A percentile compares a stretch with the other conserved stretches of the same genome.
Evolutionary conservation across 2,797 vertebrate species (phyloP).

Genomic region (Microcaecilia unicolor): DNA sequence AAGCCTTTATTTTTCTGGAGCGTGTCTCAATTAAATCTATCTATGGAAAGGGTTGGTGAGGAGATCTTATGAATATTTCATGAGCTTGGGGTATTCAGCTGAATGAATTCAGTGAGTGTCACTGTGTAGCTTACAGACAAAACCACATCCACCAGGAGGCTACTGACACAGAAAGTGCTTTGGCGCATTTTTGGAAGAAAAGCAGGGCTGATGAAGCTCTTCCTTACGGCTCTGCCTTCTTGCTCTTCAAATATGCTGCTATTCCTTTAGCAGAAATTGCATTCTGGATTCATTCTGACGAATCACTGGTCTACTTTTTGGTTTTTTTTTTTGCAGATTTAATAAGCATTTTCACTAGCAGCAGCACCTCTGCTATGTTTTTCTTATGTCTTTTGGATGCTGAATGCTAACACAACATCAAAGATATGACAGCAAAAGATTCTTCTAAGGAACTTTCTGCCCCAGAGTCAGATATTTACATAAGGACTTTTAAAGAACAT

Average conservation of each 20-base stretch:
- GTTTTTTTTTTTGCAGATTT: slow-evolving; percentile 20
- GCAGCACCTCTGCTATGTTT: slow-evolving; percentile 21
- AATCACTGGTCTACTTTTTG: slow-evolving; percentile 17
- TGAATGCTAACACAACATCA: slow-evolving; percentile 22
- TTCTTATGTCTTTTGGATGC: slow-evolving; percentile 31
- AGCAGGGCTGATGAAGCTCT: slow-evolving; percentile 33
- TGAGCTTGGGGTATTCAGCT: slow-evolving; percentile 62
- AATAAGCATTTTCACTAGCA: slow-evolving; percentile 16
- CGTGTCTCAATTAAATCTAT: slow-evolving; percentile 1
- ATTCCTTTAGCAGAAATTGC: slow-evolving; percentile 21
- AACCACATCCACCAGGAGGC: slow-evolving; percentile 49
- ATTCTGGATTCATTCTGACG: slow-evolving; percentile 15
- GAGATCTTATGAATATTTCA: slow-evolving; percentile 71
- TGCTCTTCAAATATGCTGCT: slow-evolving; percentile 10
- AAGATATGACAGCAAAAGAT: slow-evolving; percentile 71
- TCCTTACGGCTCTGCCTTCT: slow-evolving; percentile 28
- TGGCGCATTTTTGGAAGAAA: slow-evolving; percentile 37
- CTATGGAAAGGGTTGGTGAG: slow-evolving; percentile 43
- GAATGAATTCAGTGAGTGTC: slow-evolving; percentile 60
- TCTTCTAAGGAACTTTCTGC: slow-evolving; percentile 60
- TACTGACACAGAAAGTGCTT: slow-evolving; percentile 45
- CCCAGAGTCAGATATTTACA: slow-evolving; percentile 80
- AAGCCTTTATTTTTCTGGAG: slow-evolving; percentile 7
- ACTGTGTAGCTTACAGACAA: slow-evolving; percentile 50
- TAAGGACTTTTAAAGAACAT: slow-evolving; percentile 94